Evolutionary conservation across 2,797 vertebrate species (phyloP).

Genomic region (Triplophysa bombifrons): DNA sequence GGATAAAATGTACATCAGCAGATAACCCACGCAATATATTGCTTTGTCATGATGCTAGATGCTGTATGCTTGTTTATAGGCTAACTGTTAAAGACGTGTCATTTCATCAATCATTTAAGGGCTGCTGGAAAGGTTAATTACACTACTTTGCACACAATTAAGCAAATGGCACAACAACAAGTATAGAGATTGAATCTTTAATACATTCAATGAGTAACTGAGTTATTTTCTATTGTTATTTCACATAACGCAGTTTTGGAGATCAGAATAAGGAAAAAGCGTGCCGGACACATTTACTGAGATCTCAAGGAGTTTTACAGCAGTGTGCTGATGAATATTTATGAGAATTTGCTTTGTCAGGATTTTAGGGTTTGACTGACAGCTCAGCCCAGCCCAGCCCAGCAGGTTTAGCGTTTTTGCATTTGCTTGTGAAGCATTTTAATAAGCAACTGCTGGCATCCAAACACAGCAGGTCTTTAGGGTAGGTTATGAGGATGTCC

Average conservation of each 20-base stretch:
- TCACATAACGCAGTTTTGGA: background rate
- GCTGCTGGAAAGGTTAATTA: slow-evolving; percentile 19
- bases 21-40: background rate
- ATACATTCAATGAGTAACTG: background rate
- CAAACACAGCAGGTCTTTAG: slow-evolving; percentile 30
- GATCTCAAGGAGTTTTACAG: slow-evolving; percentile 18
- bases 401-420: slow-evolving; percentile 11
- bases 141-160: slow-evolving; percentile 10
- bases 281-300: background rate
- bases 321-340: slow-evolving; percentile 19
- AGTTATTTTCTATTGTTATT: background rate
- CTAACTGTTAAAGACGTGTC: background rate
- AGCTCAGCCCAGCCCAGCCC: slow-evolving; percentile 21
- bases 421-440: slow-evolving; percentile 21
- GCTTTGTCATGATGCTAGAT: background rate
- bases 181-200: background rate
- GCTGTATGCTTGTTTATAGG: background rate
- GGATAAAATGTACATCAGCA: background rate
- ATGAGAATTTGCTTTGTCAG: slow-evolving; percentile 34
- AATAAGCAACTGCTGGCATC: slow-evolving; percentile 28
- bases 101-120: slow-evolving; percentile 29
- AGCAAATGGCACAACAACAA: background rate
- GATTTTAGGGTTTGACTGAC: slow-evolving; percentile 36
- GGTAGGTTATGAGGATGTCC: slow-evolving; percentile 21
- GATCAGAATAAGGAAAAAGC: background rate